These are phyloP conservation scores for Cyanoramphus novaezelandiae DNA, from an alignment of 2,113 vertebrate species.

Conservation along the genomic window DNA sequence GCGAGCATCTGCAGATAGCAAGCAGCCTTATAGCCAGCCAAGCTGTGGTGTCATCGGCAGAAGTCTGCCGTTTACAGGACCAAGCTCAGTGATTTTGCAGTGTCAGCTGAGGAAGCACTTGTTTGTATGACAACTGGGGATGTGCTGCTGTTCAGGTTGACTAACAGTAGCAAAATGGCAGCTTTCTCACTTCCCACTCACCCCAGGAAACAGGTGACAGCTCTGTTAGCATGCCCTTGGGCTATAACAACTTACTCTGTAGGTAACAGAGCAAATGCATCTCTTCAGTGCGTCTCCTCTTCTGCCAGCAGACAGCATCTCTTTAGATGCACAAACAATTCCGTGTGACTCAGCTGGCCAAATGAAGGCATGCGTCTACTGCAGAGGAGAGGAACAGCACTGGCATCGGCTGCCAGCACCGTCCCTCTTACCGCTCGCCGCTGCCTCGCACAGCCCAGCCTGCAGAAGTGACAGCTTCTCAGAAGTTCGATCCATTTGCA, in stretches of 20 bases:
- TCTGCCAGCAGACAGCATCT: neutral
- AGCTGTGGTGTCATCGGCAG: neutral
- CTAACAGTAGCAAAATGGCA: neutral
- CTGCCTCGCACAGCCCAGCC: neutral
- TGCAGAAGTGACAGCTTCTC: neutral
- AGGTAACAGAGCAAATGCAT: neutral
- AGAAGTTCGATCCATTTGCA: neutral
- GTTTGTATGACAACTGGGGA: neutral
- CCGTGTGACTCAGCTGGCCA: neutral
- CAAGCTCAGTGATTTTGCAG: neutral
- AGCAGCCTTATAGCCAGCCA: neutral
- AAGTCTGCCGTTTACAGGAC: neutral
- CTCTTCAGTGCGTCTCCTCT: neutral
- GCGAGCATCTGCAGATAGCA: neutral
- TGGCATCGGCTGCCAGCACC: neutral
- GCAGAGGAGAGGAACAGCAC: fast-evolving
- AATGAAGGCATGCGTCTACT: neutral
- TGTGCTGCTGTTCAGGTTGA: neutral
- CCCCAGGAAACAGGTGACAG: neutral
- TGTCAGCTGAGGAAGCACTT: neutral
- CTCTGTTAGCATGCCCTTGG: fast-evolving
- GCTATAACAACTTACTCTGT: neutral
- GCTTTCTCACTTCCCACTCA: neutral
- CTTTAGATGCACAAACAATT: neutral
- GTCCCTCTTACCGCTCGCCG: neutral